Conservation (phyloP, 92 coral and sea anemone species). For the Epizoanthus fatuus region DNA sequence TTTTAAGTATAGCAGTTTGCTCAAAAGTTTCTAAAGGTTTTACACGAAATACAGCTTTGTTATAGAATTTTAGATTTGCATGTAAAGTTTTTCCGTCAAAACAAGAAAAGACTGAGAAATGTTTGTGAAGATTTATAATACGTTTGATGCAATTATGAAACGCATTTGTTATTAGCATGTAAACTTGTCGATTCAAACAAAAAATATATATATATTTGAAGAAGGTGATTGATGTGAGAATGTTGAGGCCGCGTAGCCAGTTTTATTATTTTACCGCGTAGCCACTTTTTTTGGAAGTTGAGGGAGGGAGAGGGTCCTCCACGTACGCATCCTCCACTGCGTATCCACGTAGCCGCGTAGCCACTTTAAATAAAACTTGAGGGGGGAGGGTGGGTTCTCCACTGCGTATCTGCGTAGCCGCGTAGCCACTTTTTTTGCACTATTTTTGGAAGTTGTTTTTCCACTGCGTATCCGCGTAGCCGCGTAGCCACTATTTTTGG, state of each 20-base stretch:
- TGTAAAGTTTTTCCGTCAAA: background rate
- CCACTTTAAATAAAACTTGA: too few species aligned
- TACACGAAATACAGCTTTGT: conserved; percentile 3
- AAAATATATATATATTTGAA: too few species aligned
- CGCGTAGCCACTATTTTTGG: background rate
- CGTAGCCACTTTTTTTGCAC: background rate
- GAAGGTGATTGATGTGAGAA: background rate
- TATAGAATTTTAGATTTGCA: background rate
- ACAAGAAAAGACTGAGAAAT: background rate
- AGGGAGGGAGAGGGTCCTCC: too few species aligned
- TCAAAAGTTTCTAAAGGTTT: background rate
- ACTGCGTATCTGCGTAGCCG: background rate
- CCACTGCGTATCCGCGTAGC: background rate
- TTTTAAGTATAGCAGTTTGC: background rate
- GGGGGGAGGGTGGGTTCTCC: too few species aligned
- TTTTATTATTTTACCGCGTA: background rate
- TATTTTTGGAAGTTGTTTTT: too few species aligned
- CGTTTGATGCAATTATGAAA: too few species aligned
- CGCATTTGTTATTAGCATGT: too few species aligned
- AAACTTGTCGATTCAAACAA: too few species aligned
- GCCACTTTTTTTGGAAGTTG: background rate
- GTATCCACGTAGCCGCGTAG: too few species aligned
- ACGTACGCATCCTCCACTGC: too few species aligned
- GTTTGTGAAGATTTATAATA: background rate
- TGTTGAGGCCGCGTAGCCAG: background rate